Conservation (phyloP, 2,113 vertebrate genomes). For the Pelecanoides urinatrix region DNA sequence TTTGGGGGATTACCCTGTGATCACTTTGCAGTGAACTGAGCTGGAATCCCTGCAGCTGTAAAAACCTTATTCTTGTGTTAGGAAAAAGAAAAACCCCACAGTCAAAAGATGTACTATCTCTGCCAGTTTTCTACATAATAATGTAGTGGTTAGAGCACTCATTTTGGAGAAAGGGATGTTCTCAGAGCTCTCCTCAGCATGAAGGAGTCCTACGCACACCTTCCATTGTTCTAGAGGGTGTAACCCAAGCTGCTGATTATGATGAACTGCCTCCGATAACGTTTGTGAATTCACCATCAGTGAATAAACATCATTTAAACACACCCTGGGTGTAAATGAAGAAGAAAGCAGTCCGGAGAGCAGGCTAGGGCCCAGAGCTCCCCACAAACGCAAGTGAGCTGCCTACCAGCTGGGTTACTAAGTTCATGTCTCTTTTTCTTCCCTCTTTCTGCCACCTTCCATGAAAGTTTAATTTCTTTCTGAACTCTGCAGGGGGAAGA, state of each 20-base stretch:
- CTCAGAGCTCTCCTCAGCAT: background rate
- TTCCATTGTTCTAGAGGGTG: background rate
- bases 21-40: background rate
- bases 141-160: background rate
- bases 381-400: background rate
- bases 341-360: background rate
- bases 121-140: background rate
- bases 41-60: background rate
- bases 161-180: background rate
- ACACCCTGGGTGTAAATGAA: background rate
- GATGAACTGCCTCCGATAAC: background rate
- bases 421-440: background rate
- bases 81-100: background rate
- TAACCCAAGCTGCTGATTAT: background rate
- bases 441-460: background rate
- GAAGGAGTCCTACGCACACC: background rate
- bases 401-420: background rate
- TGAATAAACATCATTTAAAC: background rate
- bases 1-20: background rate
- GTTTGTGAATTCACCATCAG: background rate
- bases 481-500: background rate
- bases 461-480: background rate
- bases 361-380: background rate
- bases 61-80: background rate
- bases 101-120: background rate